Evolutionary conservation across 1,140 invertebrate genomes (phyloP), one percentile per base, ranked within the genome.

Genomic region (Limonius californicus): DNA sequence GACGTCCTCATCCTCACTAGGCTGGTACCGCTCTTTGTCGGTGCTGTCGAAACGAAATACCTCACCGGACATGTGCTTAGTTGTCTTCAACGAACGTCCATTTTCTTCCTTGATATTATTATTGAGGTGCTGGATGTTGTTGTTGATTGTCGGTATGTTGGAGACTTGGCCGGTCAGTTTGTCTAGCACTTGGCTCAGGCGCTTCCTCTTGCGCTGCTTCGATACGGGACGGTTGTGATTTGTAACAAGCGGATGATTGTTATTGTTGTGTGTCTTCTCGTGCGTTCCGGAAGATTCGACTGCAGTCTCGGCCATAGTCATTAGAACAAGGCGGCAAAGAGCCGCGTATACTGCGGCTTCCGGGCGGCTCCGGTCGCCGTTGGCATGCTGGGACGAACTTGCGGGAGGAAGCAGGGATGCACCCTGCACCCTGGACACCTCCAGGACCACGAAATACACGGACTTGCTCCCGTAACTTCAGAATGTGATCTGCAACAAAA

Each of bases 181-280:
- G 68, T 89, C 87, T 43, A 91, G 73, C 0, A 91, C 89, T 65
- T 89, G 87, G 61, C 85, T 88, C 12, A 91, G 74, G n/a, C 89
- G 78, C 72, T 89, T 89, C 18, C 89, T 80, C 72, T 90, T 90
- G 20, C 87, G 80, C 57, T 84, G 80, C 63, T 84, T 83, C 32
- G 64, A 69, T 69, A 78, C 78, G 9, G 81, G 80, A 62, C 83
- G 81, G 64, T 85, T 82, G 53, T 86, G 82, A 61, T 86, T 86
- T 55, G 82, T 81, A 55, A 83, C 82, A 47, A 81, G 80, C 43
- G 81, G 80, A 54, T 85, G 77, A 62, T 83, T 86, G 54, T 79
- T 80, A 63, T 79, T 78, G 68, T 76, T 74, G 59, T 73, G 74
- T 61, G 77, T 78, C 70, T 78, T 78, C 73, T 79, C 79, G 66